Evolutionary conservation across 2,888 invertebrate genomes (phyloP), one percentile per base, ranked within the genome.

Genomic region (Halictus ligatus): DNA sequence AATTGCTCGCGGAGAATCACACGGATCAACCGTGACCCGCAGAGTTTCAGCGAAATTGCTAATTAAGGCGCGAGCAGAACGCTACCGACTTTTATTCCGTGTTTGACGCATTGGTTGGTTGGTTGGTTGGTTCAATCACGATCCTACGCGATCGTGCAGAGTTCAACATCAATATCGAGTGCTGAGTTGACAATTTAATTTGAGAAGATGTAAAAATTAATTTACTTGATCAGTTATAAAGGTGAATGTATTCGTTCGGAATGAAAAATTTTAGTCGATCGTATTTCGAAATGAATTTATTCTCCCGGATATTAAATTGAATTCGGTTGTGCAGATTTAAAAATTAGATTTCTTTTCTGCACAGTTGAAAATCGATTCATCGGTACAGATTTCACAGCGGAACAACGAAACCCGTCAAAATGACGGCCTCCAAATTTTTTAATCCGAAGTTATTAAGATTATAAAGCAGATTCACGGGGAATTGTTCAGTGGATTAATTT

Each of bases 1-100:
- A 78, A 80, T 80, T 69, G 71, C 46, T 80, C 80, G 71, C 48
- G 85, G 73, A 81, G 80, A 12, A 84, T 86, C 81, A 88, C 75
- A 54, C 72, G 64, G 50, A 15, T 78, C 72, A 72, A 54, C 71
- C 35, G n/a, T 48, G 48, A 74, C 74, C 58, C 48, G 48, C 48
- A 8, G 35, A 21, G 43, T 76, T 67, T 79, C 73, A 73, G 72
- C 54, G 54, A 54, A 79, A 85, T 85, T 75, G 85, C 75, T 76
- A 50, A 67, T 73, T 35, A 40, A 69, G 69, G 21, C 1, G 69
- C 40, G 43, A 43, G 21, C 40, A 21, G 13, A 13, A 71, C 18
- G 29, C 18, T 35, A 8, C 2, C 21, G 43, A n/a, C 43, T 71
- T 40, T 40, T 71, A n/a, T 71, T 15, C 2, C 15, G 2, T 6